phyloP scores from a whole-genome alignment of 2,113 vertebrate genomes.

The Gambusia holbrooki region DNA sequence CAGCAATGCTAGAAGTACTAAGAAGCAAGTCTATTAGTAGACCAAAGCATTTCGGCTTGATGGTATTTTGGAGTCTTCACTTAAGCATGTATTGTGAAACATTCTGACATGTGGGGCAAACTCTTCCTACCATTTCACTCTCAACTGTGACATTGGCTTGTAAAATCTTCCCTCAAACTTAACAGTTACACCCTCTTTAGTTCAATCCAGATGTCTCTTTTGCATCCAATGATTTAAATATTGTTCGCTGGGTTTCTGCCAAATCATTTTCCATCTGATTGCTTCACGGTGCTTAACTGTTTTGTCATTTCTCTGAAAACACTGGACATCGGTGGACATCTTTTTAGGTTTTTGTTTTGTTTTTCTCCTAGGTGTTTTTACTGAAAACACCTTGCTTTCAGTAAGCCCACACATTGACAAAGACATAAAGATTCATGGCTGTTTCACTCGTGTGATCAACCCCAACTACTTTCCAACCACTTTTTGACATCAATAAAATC shows the following conservation, averaged over 20 bases:
- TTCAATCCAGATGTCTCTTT: neutral
- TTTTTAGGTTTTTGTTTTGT: neutral
- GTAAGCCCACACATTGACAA: neutral
- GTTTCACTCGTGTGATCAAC: neutral
- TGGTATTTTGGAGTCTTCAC: no score
- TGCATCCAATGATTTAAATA: neutral
- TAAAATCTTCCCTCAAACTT: neutral
- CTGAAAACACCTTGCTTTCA: neutral
- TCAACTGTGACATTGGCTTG: no score
- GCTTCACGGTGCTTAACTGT: neutral
- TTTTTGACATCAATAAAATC: neutral
- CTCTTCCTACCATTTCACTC: no score
- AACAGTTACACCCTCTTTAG: neutral
- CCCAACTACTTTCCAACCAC: neutral
- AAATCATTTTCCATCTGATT: neutral
- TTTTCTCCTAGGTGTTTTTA: neutral
- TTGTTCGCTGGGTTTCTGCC: neutral
- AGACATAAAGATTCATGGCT: neutral
- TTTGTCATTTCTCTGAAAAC: neutral
- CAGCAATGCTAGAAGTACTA: no score
- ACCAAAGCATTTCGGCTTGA: no score
- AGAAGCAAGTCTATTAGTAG: no score
- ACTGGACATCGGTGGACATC: neutral
- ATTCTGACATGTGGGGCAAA: no score
- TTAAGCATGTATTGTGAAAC: no score